Evolutionary conservation across 2,888 invertebrate genomes (phyloP).

Genomic region (Heliothis peltigera): DNA sequence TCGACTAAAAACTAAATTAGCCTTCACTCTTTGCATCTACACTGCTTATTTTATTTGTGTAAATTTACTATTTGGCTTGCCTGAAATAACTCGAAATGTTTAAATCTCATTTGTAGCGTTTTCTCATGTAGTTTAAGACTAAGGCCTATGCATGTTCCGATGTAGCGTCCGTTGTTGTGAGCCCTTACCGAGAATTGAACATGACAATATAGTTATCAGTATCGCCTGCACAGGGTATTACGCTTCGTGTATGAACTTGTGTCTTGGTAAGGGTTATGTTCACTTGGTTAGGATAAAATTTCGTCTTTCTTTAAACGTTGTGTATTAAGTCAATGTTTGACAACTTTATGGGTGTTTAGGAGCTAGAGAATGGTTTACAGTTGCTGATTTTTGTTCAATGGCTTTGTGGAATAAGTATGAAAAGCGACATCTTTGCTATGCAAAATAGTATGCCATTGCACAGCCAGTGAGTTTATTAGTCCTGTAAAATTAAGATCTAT

Average conservation of each 20-base stretch:
- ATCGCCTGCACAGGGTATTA: constrained; percentile 75
- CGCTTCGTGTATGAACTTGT: constrained; percentile 60
- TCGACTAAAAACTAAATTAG: constrained; percentile 19
- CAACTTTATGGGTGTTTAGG: constrained; percentile 16
- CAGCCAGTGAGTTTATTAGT: neutral
- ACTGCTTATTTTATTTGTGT: constrained; percentile 39
- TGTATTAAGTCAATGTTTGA: constrained; percentile 5
- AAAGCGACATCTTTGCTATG: neutral
- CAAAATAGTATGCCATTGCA: neutral
- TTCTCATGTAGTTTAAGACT: constrained; percentile 71
- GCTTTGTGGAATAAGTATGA: neutral
- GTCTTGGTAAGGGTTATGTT: constrained; percentile 66
- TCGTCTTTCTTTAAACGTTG: constrained; percentile 34
- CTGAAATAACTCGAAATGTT: constrained; percentile 53
- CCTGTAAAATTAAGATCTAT: neutral
- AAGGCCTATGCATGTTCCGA: constrained; percentile 70
- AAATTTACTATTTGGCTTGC: constrained; percentile 31
- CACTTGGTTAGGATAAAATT: constrained; percentile 38
- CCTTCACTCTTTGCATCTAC: constrained; percentile 30
- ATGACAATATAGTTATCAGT: constrained; percentile 73
- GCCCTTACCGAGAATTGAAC: constrained; percentile 65
- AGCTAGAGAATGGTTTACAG: constrained; percentile 4
- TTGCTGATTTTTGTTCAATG: neutral
- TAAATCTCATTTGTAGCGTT: constrained; percentile 59
- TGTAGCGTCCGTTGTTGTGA: constrained; percentile 65